These are phyloP conservation scores for Petroica traversi DNA, from an alignment of 2,113 vertebrate genomes.

Conservation along the genomic window DNA sequence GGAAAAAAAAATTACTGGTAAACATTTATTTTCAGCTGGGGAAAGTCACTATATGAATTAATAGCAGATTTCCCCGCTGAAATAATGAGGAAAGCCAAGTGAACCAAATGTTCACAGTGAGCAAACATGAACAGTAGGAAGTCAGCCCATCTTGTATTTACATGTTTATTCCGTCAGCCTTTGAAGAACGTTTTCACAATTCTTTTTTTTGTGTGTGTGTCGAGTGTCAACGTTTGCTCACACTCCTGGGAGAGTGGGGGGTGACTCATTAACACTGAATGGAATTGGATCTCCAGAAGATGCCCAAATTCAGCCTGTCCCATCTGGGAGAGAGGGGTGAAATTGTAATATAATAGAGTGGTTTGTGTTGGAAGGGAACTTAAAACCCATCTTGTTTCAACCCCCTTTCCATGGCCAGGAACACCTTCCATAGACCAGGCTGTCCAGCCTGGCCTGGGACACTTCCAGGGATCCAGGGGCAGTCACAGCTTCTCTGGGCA, in stretches of 20 bases:
- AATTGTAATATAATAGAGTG: not conserved
- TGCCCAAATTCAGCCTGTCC: not conserved
- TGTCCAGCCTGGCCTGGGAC: not conserved
- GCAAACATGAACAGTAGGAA: slow-evolving; percentile 72
- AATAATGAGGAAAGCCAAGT: slow-evolving; percentile 78
- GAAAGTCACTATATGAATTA: not conserved
- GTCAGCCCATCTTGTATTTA: slow-evolving; percentile 70
- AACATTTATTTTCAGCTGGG: slow-evolving; percentile 83
- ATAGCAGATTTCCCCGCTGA: slow-evolving; percentile 35
- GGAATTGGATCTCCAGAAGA: accelerated
- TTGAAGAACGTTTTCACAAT: slow-evolving; percentile 31
- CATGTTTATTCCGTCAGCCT: slow-evolving; percentile 67
- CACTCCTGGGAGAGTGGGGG: not conserved
- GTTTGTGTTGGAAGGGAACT: not conserved
- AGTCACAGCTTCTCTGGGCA: not conserved
- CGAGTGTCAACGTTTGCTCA: not conserved
- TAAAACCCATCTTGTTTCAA: not conserved
- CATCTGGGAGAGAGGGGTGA: not conserved
- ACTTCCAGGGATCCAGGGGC: not conserved
- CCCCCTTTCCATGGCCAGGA: not conserved
- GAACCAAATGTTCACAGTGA: slow-evolving; percentile 77
- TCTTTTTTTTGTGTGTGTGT: not conserved
- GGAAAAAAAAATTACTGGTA: slow-evolving; percentile 61
- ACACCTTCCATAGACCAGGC: accelerated
- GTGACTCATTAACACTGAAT: not conserved